Base-by-base conservation (phyloP, 1,140 invertebrate species). In the Drosophila parvula region DNA sequence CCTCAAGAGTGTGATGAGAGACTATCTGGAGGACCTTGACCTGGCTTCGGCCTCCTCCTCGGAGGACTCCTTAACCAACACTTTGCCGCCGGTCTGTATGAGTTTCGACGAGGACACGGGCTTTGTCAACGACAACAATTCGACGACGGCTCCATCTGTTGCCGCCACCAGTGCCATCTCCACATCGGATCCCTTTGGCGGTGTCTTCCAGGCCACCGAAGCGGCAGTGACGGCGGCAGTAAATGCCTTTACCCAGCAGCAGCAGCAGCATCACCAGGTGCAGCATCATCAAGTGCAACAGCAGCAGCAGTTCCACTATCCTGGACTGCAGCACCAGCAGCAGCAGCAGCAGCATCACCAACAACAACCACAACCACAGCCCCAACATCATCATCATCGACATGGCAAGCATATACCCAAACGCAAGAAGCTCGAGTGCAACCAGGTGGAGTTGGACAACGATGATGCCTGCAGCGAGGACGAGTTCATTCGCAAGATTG, bases 381-480 rank as follows among this genome's bases (percentile, higher is more conserved):
- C 61, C 1, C 60, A 45, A 0, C 48, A 71, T 16, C 41, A 58
- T 22, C 43, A 78, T 36, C 59, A 50, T 36, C 44, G 59, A 3
- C 60, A 77, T 16, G 79, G 77, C 44, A 88, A 89, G 47, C 63
- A 78, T 12, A 62, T 93, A 4, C 18, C 2, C 60, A 95, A 95
- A 85, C 92, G 94, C 56, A 93, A 93, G 64, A 94, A 94, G 81
- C 93, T 95, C 83, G 94, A 95, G 93, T 95, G 59, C 95, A 95
- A 78, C 45, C 95, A 95, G 28, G 73, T 91, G 28, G 85, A 91
- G 89, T 80, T 95, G 40, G 95, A 95, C 89, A 94, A 95, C 56
- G 95, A 95, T 74, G 94, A 95, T 75, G 94, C 94, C 32, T 95
- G 95, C 71, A 92, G 91, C 64, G 91, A 92, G 58, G 91, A 92